These are phyloP conservation scores for Apis florea DNA, from an alignment of 1,140 invertebrate genomes.

Conservation along the genomic window DNA sequence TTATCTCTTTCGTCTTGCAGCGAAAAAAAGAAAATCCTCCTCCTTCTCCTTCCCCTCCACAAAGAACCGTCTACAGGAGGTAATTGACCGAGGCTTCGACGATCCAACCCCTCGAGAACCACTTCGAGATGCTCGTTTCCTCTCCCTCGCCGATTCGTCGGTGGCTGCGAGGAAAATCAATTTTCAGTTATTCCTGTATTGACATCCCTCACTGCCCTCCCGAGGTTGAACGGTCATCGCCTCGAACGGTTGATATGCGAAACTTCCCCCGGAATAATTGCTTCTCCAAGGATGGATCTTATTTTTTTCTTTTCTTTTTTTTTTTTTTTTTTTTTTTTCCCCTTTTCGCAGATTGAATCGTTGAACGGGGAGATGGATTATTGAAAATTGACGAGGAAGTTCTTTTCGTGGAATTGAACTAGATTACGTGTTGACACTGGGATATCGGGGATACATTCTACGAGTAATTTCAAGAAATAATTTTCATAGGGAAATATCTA, in stretches of 20 bases:
- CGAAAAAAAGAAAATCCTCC: background rate
- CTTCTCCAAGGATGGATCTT: background rate
- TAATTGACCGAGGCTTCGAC: slow-evolving; percentile 57
- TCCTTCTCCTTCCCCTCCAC: background rate
- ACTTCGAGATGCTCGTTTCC: slow-evolving; percentile 51
- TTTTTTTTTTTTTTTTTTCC: too few relatives aligned
- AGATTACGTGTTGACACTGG: too few relatives aligned
- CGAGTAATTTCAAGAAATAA: too few relatives aligned
- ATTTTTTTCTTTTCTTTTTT: background rate
- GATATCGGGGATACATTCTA: too few relatives aligned
- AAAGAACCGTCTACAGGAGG: background rate
- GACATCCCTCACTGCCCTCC: background rate
- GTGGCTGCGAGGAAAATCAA: slow-evolving; percentile 49
- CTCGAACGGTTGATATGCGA: background rate
- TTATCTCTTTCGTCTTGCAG: background rate
- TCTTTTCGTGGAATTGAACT: too few relatives aligned
- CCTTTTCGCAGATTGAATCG: background rate
- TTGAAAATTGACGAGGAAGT: background rate
- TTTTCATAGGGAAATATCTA: too few relatives aligned
- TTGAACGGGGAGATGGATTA: too few relatives aligned
- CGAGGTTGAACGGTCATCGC: background rate
- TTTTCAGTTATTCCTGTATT: slow-evolving; percentile 38
- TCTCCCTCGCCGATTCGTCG: background rate
- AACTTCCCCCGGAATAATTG: background rate
- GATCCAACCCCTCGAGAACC: slow-evolving; percentile 51